Conservation (phyloP, 2,888 invertebrate genomes). For the Ypsolopha scabrella region DNA sequence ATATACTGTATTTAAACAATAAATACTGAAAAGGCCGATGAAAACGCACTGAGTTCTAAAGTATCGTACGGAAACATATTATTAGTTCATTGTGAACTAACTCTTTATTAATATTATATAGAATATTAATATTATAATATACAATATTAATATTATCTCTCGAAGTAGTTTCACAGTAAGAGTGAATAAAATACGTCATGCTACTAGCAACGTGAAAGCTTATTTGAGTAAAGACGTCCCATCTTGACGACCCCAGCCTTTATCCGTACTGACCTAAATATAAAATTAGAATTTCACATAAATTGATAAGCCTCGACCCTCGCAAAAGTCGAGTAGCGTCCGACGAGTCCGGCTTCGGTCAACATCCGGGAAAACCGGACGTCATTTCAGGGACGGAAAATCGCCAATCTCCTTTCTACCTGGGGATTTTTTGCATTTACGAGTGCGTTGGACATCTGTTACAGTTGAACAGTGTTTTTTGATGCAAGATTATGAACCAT, state of each 20-base stretch:
- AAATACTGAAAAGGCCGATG: too few relatives aligned
- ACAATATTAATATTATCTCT: too few relatives aligned
- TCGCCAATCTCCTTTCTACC: slow-evolving; percentile 56
- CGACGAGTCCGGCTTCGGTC: slow-evolving; percentile 24
- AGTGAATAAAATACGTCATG: too few relatives aligned
- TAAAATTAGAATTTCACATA: background rate
- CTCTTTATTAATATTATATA: too few relatives aligned
- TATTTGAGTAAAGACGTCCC: background rate
- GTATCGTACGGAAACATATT: too few relatives aligned
- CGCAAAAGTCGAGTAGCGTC: background rate
- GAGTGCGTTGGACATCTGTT: background rate
- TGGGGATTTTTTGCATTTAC: slow-evolving; percentile 23
- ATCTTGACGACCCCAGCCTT: background rate
- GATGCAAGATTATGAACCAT: too few relatives aligned
- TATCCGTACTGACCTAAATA: background rate
- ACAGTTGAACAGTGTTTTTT: background rate
- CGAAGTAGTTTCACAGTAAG: too few relatives aligned
- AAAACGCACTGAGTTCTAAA: too few relatives aligned
- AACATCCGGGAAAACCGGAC: slow-evolving; percentile 60
- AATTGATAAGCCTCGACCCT: background rate
- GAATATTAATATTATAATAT: too few relatives aligned
- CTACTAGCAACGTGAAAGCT: too few relatives aligned
- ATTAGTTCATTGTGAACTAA: too few relatives aligned
- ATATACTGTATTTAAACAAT: too few relatives aligned
- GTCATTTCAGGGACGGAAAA: slow-evolving; percentile 64